These are phyloP conservation scores for Siderastrea radians DNA, from an alignment of 92 coral and sea anemone species.

Conservation along the genomic window DNA sequence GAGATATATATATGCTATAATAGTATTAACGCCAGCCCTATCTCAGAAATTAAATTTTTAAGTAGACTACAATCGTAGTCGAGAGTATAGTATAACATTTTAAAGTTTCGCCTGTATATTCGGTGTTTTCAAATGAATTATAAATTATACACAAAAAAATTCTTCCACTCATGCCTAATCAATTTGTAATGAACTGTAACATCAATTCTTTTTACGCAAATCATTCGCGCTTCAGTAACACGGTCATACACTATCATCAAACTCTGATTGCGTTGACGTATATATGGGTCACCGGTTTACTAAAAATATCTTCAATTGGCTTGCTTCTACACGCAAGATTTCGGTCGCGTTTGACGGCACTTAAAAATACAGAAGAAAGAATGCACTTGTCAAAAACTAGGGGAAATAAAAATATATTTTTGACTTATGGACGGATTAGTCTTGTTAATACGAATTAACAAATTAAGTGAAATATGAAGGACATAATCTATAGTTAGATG, in stretches of 20 bases:
- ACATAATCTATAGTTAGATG: not conserved
- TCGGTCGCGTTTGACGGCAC: not conserved
- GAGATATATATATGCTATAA: too few relatives aligned
- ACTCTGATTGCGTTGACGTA: not conserved
- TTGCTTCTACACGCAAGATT: not conserved
- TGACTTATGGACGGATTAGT: not conserved
- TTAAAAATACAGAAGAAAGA: not conserved
- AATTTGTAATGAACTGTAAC: too few relatives aligned
- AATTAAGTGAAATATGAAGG: not conserved
- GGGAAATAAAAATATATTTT: not conserved
- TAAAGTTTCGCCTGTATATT: too few relatives aligned
- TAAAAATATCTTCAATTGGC: not conserved
- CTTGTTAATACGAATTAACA: slow-evolving; percentile 5
- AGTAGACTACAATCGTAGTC: too few relatives aligned
- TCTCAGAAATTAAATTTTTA: too few relatives aligned
- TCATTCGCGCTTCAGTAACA: not conserved
- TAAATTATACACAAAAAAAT: too few relatives aligned
- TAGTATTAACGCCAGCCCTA: too few relatives aligned
- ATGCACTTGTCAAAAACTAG: too few relatives aligned
- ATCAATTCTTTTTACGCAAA: not conserved
- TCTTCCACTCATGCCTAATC: too few relatives aligned
- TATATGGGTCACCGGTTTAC: slow-evolving; percentile 5
- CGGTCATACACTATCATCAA: not conserved
- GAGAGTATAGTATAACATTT: too few relatives aligned
- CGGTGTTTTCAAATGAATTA: not conserved